Percentiles rank a stretch among this genome's conserved stretches.
Evolutionary conservation across 2,113 vertebrate genomes (phyloP).

Genomic region (Shinisaurus crocodilurus): DNA sequence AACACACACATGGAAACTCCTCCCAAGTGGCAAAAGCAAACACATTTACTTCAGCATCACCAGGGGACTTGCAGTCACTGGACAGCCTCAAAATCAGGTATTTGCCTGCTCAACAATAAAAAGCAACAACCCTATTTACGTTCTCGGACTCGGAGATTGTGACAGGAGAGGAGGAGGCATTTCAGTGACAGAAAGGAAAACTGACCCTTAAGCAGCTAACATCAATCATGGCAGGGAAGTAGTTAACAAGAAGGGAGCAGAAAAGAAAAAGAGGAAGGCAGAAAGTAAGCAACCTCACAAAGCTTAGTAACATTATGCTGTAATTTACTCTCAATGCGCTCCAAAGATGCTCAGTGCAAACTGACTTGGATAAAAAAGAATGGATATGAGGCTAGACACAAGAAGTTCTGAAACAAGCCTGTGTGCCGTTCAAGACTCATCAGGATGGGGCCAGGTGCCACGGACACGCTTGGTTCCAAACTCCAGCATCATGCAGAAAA

Average conservation of each 20-base stretch:
- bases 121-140: slow-evolving; percentile 66
- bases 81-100: slow-evolving; percentile 63
- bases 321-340: not conserved
- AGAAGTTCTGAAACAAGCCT: not conserved
- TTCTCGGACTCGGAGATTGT: slow-evolving; percentile 53
- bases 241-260: not conserved
- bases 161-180: slow-evolving; percentile 63
- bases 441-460: no score
- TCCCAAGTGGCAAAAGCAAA: not conserved
- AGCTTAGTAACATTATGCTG: slow-evolving; percentile 21
- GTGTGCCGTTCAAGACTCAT: no score
- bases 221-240: slow-evolving; percentile 42
- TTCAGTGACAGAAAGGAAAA: slow-evolving; percentile 45
- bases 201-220: slow-evolving; percentile 65
- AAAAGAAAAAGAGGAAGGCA: not conserved
- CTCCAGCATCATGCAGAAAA: not conserved
- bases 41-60: not conserved
- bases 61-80: slow-evolving; percentile 54
- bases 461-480: not conserved
- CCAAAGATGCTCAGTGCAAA: not conserved
- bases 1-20: accelerated
- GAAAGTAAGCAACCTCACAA: not conserved
- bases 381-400: not conserved
- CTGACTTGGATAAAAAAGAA: not conserved
- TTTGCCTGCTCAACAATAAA: slow-evolving; percentile 72